These are phyloP conservation scores for Galeopterus variegatus DNA, from an alignment of 2,113 vertebrate species.

Conservation along the genomic window DNA sequence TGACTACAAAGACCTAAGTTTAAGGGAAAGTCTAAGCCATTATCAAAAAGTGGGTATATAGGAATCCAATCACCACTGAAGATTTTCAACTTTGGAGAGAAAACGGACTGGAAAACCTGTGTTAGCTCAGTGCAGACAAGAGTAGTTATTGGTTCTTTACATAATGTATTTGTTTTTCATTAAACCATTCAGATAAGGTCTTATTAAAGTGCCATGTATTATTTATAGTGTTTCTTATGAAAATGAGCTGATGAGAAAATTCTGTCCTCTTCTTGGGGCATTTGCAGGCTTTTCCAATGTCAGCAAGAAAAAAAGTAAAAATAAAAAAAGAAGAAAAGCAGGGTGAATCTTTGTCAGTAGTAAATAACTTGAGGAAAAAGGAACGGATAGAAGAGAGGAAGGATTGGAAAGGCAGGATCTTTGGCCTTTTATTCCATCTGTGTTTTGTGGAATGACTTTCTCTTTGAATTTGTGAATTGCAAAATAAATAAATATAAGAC, in stretches of 20 bases:
- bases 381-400: background rate
- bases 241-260: conserved; percentile 85
- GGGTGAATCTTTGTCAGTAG: conserved; percentile 80
- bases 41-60: conserved; percentile 60
- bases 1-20: conserved; percentile 51
- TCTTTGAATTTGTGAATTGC: background rate
- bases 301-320: background rate
- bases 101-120: conserved; percentile 1
- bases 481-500: background rate
- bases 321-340: conserved; percentile 51
- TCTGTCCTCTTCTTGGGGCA: conserved; percentile 74
- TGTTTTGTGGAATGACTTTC: background rate
- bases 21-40: conserved; percentile 64
- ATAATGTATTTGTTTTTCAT: conserved; percentile 90
- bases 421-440: background rate
- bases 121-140: conserved; percentile 73
- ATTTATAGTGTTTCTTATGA: conserved; percentile 88
- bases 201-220: conserved; percentile 88
- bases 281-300: conserved; percentile 79
- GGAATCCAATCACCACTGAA: conserved; percentile 66
- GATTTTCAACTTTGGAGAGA: conserved; percentile 59
- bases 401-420: conserved; percentile 4
- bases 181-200: conserved; percentile 88
- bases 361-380: conserved; percentile 81
- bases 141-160: conserved; percentile 84